Evolutionary conservation across 2,797 vertebrate genomes (phyloP).

Genomic region (Thaleichthys pacificus): DNA sequence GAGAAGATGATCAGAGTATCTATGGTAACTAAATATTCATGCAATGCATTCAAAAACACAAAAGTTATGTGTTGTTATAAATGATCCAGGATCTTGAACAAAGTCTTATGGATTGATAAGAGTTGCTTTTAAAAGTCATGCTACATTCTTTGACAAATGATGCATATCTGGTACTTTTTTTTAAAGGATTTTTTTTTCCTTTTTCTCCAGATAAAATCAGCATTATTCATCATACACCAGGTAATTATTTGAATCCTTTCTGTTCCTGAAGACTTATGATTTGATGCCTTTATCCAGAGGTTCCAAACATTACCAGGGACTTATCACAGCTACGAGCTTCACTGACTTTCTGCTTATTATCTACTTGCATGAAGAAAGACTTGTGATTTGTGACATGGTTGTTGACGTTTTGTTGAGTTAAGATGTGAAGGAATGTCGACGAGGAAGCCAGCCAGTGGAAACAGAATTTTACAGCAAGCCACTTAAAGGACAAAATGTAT

Average conservation of each 20-base stretch:
- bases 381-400: slow-evolving; percentile 15
- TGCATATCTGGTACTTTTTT: neutral
- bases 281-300: slow-evolving; percentile 34
- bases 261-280: slow-evolving; percentile 35
- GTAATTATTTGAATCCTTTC: slow-evolving; percentile 62
- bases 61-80: neutral
- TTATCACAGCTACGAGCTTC: no score
- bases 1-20: slow-evolving; percentile 55
- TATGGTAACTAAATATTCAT: slow-evolving; percentile 67
- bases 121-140: no score
- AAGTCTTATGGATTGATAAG: neutral
- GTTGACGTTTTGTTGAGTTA: slow-evolving; percentile 32
- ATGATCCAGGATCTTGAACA: neutral
- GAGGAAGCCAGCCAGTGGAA: slow-evolving; percentile 47
- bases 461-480: slow-evolving; percentile 71
- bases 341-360: neutral
- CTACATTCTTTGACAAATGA: no score
- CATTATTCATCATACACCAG: slow-evolving; percentile 70
- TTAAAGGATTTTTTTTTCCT: no score
- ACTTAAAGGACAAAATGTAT: slow-evolving; percentile 67
- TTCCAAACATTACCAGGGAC: no score
- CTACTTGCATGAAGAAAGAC: neutral
- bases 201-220: slow-evolving; percentile 73
- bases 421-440: slow-evolving; percentile 56
- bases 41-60: neutral